Percentiles rank a stretch among this genome's conserved stretches.
Conservation (phyloP, 1,140 invertebrate genomes). For the Drosophila yakuba region DNA sequence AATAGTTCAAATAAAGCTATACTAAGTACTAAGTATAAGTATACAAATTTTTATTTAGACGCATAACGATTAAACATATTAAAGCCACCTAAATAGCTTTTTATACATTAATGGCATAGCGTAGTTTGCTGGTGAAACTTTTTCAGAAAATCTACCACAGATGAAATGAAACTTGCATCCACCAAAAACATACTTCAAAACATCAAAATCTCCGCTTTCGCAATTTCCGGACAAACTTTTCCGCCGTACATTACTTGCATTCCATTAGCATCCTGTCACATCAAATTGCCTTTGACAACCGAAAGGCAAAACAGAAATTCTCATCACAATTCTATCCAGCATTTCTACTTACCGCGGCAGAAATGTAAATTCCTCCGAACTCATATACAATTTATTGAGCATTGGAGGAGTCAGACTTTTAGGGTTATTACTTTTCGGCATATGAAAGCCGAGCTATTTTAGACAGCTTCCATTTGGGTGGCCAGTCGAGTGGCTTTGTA, state of each 20-base stretch:
- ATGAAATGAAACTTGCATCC: not conserved
- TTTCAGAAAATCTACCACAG: not conserved
- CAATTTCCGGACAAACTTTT: slow-evolving; percentile 35
- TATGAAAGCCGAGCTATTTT: slow-evolving; percentile 15
- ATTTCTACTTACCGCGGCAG: slow-evolving; percentile 61
- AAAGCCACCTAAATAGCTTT: too few species aligned
- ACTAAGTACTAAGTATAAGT: too few species aligned
- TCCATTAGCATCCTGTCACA: slow-evolving; percentile 48
- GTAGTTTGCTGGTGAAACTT: not conserved
- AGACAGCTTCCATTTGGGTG: slow-evolving; percentile 25
- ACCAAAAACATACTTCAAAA: not conserved
- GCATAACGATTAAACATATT: too few species aligned
- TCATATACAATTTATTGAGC: slow-evolving; percentile 70
- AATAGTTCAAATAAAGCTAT: too few species aligned
- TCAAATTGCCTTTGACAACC: slow-evolving; percentile 39
- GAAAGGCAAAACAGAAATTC: slow-evolving; percentile 1
- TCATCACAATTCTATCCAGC: slow-evolving; percentile 12
- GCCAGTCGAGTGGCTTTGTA: slow-evolving; percentile 3
- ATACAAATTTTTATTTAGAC: too few species aligned
- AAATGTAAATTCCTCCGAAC: slow-evolving; percentile 70
- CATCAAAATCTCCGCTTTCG: not conserved
- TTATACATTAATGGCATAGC: not conserved
- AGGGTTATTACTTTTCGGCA: slow-evolving; percentile 36
- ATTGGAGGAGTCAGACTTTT: slow-evolving; percentile 53
- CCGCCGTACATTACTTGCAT: slow-evolving; percentile 21